A percentile compares a stretch with the other conserved stretches of the same genome.
phyloP scores from a whole-genome alignment of 2,113 vertebrate species.

The Centropus unirufus region DNA sequence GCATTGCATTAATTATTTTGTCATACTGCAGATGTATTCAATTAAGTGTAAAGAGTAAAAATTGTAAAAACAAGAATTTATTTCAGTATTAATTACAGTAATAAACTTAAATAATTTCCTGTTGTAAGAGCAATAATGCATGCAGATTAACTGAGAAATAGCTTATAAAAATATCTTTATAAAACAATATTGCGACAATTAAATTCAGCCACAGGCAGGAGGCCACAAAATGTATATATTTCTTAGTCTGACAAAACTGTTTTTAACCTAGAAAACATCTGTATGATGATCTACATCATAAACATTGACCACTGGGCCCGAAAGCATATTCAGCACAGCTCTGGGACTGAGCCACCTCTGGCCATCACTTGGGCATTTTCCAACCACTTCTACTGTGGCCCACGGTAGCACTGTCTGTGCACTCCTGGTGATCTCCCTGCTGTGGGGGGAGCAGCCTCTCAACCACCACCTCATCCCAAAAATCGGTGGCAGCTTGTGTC shows the following conservation, averaged over 20 bases:
- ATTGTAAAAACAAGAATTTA: not conserved
- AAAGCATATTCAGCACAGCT: not conserved
- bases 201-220: not conserved
- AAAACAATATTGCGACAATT: not conserved
- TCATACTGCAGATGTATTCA: not conserved
- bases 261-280: not conserved
- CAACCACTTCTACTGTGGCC: not conserved
- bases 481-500: accelerated
- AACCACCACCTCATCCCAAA: not conserved
- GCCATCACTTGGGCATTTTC: not conserved
- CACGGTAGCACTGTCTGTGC: not conserved
- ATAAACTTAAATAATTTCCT: not conserved
- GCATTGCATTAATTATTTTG: not conserved
- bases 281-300: not conserved
- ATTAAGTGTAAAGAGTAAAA: not conserved
- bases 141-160: not conserved
- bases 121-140: not conserved
- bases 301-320: not conserved
- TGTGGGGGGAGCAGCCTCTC: not conserved
- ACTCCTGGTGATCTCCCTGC: not conserved
- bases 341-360: not conserved
- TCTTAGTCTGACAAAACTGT: accelerated
- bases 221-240: not conserved
- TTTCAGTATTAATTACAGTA: constrained; percentile 1
- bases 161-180: not conserved